A percentile compares a stretch with the other conserved stretches of the same genome.
Evolutionary conservation across 2,797 vertebrate species (phyloP).

Genomic region (Prunella strophiata): DNA sequence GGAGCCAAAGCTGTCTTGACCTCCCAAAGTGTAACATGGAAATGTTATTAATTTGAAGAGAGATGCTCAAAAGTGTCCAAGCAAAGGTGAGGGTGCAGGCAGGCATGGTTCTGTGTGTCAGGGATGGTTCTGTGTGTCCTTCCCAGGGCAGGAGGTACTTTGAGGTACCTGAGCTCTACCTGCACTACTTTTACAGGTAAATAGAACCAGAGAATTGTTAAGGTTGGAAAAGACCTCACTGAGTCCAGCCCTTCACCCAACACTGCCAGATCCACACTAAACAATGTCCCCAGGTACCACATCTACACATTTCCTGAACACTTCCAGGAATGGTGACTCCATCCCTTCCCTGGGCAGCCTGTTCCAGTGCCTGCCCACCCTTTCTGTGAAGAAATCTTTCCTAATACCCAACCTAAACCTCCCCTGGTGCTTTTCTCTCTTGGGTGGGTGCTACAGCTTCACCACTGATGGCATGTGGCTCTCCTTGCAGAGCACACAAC

Average conservation of each 20-base stretch:
- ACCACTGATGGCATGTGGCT: accelerated
- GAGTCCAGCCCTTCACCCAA: not conserved
- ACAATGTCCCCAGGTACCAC: not conserved
- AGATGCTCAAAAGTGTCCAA: not conserved
- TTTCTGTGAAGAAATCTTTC: not conserved
- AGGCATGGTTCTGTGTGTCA: not conserved
- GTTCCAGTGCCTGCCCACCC: not conserved
- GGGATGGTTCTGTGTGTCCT: not conserved
- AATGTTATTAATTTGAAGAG: not conserved
- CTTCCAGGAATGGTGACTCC: not conserved
- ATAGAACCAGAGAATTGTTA: not conserved
- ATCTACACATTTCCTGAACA: not conserved
- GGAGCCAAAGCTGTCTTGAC: not conserved
- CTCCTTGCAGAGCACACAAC: not conserved
- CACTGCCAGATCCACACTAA: not conserved
- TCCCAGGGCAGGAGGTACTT: not conserved
- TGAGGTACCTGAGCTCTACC: not conserved
- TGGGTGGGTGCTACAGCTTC: accelerated
- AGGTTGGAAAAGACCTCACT: accelerated
- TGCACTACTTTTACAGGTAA: not conserved
- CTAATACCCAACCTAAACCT: not conserved
- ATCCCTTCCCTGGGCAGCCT: not conserved
- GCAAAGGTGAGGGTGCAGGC: not conserved
- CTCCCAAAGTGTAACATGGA: not conserved
- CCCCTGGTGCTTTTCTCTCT: not conserved